These are phyloP conservation scores for Aphelenchoides bicaudatus DNA, from an alignment of 2,888 invertebrate genomes.

Conservation along the genomic window DNA sequence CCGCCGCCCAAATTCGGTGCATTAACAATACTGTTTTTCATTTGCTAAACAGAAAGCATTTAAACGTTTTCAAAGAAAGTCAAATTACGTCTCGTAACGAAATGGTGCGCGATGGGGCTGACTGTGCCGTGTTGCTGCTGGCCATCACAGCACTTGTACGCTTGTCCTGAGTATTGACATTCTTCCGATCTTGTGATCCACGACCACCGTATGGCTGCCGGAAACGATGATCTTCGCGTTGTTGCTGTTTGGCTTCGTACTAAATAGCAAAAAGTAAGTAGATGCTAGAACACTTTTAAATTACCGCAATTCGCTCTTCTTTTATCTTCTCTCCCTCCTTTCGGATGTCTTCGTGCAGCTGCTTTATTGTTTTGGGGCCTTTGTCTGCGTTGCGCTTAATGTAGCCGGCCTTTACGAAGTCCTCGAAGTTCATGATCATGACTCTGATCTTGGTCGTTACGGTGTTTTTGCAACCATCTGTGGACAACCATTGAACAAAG, in stretches of 20 bases:
- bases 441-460: constrained; percentile 23
- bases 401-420: constrained; percentile 13
- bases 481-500: constrained; percentile 3
- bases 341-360: constrained; percentile 23
- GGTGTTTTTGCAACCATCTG: background rate
- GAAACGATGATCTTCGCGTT: background rate
- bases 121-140: background rate
- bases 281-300: background rate
- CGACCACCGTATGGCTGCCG: constrained; percentile 17
- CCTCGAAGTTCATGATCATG: constrained; percentile 25
- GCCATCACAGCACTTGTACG: background rate
- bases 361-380: constrained; percentile 24
- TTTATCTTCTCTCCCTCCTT: constrained; percentile 23
- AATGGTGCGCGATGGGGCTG: background rate
- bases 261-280: constrained; percentile 8
- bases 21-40: too few relatives aligned
- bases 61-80: too few relatives aligned
- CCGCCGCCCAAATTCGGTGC: too few relatives aligned
- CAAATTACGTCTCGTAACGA: background rate
- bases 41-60: too few relatives aligned
- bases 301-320: constrained; percentile 21
- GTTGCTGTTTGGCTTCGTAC: constrained; percentile 20
- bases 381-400: constrained; percentile 18
- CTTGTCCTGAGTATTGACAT: background rate
- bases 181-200: constrained; percentile 16